These are phyloP conservation scores for Calliopsis andreniformis DNA, from an alignment of 1,140 invertebrate genomes.

Conservation along the genomic window DNA sequence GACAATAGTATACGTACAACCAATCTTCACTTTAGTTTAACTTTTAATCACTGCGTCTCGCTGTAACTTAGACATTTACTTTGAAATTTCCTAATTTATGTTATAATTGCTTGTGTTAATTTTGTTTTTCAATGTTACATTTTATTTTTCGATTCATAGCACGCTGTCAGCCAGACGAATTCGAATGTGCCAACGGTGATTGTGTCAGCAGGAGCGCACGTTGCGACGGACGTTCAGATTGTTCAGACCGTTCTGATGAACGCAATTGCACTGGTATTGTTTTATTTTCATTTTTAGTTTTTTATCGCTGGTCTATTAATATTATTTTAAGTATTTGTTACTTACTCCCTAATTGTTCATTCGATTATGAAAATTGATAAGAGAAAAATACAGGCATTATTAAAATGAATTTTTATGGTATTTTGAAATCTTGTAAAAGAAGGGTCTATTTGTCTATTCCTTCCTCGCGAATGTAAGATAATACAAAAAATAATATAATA, in stretches of 20 bases:
- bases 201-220: slow-evolving; percentile 84
- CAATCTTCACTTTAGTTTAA: too few relatives aligned
- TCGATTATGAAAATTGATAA: too few relatives aligned
- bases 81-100: not conserved
- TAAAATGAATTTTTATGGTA: too few relatives aligned
- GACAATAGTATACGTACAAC: too few relatives aligned
- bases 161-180: slow-evolving; percentile 83
- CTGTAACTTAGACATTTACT: not conserved
- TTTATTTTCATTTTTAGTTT: slow-evolving; percentile 25
- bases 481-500: too few relatives aligned
- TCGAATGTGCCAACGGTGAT: slow-evolving; percentile 84
- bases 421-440: too few relatives aligned
- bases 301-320: not conserved
- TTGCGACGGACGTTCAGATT: slow-evolving; percentile 85
- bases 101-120: not conserved
- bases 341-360: too few relatives aligned
- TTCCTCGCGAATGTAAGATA: too few relatives aligned
- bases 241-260: slow-evolving; percentile 86
- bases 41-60: not conserved
- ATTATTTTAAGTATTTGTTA: too few relatives aligned
- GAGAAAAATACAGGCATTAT: too few relatives aligned
- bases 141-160: slow-evolving; percentile 78
- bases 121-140: slow-evolving; percentile 33
- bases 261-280: slow-evolving; percentile 85
- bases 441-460: too few relatives aligned